Evolutionary conservation across 2,113 vertebrate species (phyloP).

Genomic region (Anoplopoma fimbria): DNA sequence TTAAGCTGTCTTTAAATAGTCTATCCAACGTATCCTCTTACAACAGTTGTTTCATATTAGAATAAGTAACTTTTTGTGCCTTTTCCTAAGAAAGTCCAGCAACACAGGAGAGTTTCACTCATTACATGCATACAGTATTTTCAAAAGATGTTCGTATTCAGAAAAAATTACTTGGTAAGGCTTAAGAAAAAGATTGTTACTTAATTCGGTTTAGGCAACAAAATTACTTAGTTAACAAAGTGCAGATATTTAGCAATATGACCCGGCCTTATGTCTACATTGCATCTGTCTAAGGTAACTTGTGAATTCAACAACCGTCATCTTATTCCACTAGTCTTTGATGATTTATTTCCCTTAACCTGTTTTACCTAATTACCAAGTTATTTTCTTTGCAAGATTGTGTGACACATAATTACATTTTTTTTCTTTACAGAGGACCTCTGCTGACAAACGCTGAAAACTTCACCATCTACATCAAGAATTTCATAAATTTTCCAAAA

Average conservation of each 20-base stretch:
- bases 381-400: not conserved
- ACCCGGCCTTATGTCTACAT: not conserved
- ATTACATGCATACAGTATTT: no score
- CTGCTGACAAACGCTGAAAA: slow-evolving; percentile 88
- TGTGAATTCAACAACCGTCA: no score
- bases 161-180: not conserved
- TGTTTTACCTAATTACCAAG: no score
- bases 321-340: not conserved
- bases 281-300: not conserved
- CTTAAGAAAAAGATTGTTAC: no score
- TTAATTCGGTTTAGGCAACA: no score
- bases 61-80: no score
- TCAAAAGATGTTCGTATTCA: not conserved
- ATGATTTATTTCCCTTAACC: no score
- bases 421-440: slow-evolving; percentile 80
- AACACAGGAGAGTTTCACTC: no score
- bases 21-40: no score
- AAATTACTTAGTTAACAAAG: not conserved
- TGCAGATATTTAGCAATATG: not conserved
- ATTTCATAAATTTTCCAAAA: slow-evolving; percentile 90
- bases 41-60: no score
- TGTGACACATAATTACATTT: not conserved
- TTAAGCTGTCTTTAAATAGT: not conserved
- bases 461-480: slow-evolving; percentile 96
- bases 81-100: no score